Evolutionary conservation across 2,888 invertebrate species (phyloP).

Genomic region (Cyclophora punctaria): DNA sequence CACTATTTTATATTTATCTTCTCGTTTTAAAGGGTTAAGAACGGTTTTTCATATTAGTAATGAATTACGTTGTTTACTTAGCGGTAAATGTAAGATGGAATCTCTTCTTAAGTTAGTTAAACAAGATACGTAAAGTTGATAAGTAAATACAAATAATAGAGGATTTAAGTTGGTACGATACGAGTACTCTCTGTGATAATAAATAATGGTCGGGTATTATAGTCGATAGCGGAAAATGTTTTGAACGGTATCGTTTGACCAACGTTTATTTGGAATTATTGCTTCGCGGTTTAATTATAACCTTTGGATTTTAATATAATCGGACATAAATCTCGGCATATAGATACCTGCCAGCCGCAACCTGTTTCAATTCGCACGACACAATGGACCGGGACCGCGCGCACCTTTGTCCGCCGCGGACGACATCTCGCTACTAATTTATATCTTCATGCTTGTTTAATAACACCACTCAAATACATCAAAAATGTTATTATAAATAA

Average conservation of each 20-base stretch:
- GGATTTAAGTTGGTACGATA: too few relatives aligned
- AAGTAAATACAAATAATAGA: too few relatives aligned
- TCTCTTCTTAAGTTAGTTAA: not conserved
- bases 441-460: conserved; percentile 69
- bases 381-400: conserved; percentile 47
- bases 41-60: conserved; percentile 38
- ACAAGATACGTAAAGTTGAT: too few relatives aligned
- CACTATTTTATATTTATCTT: conserved; percentile 35
- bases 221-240: too few relatives aligned
- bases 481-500: conserved; percentile 17
- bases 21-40: conserved; percentile 34
- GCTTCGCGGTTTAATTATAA: conserved; percentile 68
- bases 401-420: conserved; percentile 47
- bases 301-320: conserved; percentile 60
- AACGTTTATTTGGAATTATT: conserved; percentile 56
- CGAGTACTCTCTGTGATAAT: too few relatives aligned
- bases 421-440: conserved; percentile 56
- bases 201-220: too few relatives aligned
- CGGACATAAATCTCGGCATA: conserved; percentile 66
- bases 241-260: conserved; percentile 47
- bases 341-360: conserved; percentile 69
- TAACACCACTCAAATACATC: conserved; percentile 45
- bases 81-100: conserved; percentile 38
- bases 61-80: conserved; percentile 41
- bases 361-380: conserved; percentile 72